phyloP scores from a whole-genome alignment of 64 coral and sea anemone species.

The Platygyra sinensis region DNA sequence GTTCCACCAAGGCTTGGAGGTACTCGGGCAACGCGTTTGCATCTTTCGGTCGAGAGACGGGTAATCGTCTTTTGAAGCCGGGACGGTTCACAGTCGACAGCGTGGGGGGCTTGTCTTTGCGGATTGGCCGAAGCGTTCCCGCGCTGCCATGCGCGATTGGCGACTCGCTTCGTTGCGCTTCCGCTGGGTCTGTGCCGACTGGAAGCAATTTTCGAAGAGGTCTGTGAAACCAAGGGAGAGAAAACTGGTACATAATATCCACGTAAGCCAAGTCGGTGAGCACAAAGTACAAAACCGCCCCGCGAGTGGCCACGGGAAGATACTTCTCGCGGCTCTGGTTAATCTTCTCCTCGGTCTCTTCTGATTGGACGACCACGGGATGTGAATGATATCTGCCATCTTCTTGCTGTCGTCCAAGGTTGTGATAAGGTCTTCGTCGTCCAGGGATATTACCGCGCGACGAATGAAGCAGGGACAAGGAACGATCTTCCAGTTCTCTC shows the following conservation, averaged over 20 bases:
- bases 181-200: constrained; percentile 61
- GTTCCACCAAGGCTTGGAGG: constrained; percentile 77
- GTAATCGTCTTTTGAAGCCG: constrained; percentile 47
- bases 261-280: constrained; percentile 76
- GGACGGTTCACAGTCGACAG: constrained; percentile 25
- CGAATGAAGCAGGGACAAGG: constrained; percentile 75
- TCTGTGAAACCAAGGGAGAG: constrained; percentile 82
- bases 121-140: constrained; percentile 77
- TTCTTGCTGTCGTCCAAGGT: constrained; percentile 95
- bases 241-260: constrained; percentile 98
- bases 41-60: constrained; percentile 58
- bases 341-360: constrained; percentile 85
- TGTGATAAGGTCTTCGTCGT: constrained; percentile 91
- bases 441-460: constrained; percentile 95
- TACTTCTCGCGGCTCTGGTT: constrained; percentile 89
- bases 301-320: constrained; percentile 80
- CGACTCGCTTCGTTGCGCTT: constrained; percentile 45
- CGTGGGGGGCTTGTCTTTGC: constrained; percentile 24
- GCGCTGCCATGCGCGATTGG: constrained; percentile 84
- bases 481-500: constrained; percentile 85
- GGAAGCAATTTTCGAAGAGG: constrained; percentile 79
- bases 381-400: constrained; percentile 87
- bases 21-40: constrained; percentile 61
- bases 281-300: constrained; percentile 91
- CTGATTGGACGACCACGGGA: constrained; percentile 82